phyloP scores from a whole-genome alignment of 2,888 invertebrate species.

The Noctua comes region DNA sequence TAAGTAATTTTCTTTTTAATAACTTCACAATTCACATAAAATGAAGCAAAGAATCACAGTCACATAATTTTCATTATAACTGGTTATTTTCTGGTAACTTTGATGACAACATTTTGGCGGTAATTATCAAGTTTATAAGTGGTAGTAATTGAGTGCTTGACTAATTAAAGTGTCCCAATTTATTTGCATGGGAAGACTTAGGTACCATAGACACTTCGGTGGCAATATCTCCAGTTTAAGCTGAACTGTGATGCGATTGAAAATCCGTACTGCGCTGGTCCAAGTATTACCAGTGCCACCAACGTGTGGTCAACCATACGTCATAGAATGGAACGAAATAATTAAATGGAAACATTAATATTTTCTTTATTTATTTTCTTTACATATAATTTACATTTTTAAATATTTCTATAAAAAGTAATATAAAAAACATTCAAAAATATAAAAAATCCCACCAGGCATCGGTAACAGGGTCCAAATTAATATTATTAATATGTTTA shows the following conservation, averaged over 20 bases:
- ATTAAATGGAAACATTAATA: not conserved
- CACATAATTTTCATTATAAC: not conserved
- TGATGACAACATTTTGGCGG: not conserved
- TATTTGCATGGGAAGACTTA: not conserved
- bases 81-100: not conserved
- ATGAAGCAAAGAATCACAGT: not conserved
- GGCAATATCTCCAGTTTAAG: not conserved
- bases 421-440: too few relatives aligned
- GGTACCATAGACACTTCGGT: not conserved
- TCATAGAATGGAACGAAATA: not conserved
- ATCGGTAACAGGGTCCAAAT: too few relatives aligned
- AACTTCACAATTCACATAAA: constrained; percentile 22
- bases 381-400: too few relatives aligned
- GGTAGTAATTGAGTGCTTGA: not conserved
- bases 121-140: constrained; percentile 24
- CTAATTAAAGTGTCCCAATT: not conserved
- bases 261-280: not conserved
- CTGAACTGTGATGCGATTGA: not conserved
- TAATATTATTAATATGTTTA: not conserved
- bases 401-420: too few relatives aligned
- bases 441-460: too few relatives aligned
- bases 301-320: not conserved
- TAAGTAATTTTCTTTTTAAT: constrained; percentile 66
- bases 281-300: not conserved
- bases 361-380: too few relatives aligned